Percentiles rank a stretch among this genome's conserved stretches.
These are phyloP conservation scores for Sebastes paucispinis DNA, from an alignment of 2,797 vertebrate genomes.

Conservation along the genomic window DNA sequence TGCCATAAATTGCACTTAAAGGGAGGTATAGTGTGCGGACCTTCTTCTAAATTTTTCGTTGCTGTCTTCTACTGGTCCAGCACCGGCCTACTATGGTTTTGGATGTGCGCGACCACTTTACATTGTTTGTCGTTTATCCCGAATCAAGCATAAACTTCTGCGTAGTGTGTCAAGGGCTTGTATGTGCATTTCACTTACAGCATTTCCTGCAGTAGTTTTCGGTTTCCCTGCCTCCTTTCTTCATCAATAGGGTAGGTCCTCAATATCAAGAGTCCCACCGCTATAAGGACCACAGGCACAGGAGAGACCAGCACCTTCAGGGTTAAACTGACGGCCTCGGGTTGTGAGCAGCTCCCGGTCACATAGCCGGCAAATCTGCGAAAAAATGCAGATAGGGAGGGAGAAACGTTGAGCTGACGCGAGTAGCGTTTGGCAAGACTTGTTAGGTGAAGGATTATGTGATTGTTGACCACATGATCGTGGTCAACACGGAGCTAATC, in stretches of 20 bases:
- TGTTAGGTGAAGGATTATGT: constrained; percentile 22
- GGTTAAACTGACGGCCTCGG: constrained; percentile 84
- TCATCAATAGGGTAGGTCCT: constrained; percentile 93
- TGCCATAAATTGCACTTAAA: no score
- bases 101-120: no score
- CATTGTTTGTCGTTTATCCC: no score
- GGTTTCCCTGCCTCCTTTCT: constrained; percentile 86
- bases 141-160: neutral
- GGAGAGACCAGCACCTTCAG: constrained; percentile 91
- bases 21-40: no score
- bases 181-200: constrained; percentile 77
- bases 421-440: constrained; percentile 24
- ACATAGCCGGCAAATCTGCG: constrained; percentile 92
- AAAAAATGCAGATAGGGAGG: constrained; percentile 41
- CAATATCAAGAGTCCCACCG: constrained; percentile 89
- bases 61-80: no score
- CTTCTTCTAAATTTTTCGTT: no score
- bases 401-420: constrained; percentile 15
- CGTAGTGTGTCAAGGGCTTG: neutral
- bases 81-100: no score
- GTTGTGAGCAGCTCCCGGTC: constrained; percentile 86
- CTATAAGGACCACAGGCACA: constrained; percentile 87
- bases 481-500: constrained; percentile 3
- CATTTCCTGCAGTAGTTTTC: constrained; percentile 85
- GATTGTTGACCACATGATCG: constrained; percentile 48